These are phyloP conservation scores for Hippasteria phrygiana DNA, from an alignment of 53 echinoderm and acorn worm genomes.

Conservation along the genomic window DNA sequence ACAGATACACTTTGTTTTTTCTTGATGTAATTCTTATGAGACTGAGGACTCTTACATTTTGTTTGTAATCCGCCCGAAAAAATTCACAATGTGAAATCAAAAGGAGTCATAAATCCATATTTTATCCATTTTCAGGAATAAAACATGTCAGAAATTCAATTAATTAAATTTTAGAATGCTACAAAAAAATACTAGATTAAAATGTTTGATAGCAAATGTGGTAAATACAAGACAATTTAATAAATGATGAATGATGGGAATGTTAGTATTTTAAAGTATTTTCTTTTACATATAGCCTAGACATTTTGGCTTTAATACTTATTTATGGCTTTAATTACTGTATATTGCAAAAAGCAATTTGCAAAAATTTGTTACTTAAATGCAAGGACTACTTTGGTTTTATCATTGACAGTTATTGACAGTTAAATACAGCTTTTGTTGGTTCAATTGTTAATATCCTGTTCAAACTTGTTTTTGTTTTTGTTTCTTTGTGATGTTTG, in stretches of 20 bases:
- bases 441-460: neutral
- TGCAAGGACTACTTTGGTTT: slow-evolving; percentile 24
- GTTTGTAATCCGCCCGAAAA: neutral
- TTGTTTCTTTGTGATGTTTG: neutral
- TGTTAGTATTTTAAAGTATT: slow-evolving; percentile 1
- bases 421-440: slow-evolving; percentile 26
- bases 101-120: neutral
- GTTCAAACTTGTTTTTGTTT: neutral
- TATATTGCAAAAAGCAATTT: slow-evolving; percentile 43
- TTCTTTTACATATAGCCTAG: slow-evolving; percentile 33
- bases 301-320: slow-evolving; percentile 11
- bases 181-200: neutral
- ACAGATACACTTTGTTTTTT: neutral
- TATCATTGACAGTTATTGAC: slow-evolving; percentile 8
- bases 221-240: too few species aligned
- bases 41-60: neutral
- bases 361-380: neutral
- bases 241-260: neutral
- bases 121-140: neutral
- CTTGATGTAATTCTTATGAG: neutral
- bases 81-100: neutral
- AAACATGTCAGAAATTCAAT: neutral
- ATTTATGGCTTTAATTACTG: slow-evolving; percentile 50
- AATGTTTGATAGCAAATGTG: neutral
- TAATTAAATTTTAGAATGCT: neutral